Evolutionary conservation across 2,113 vertebrate genomes (phyloP).

Genomic region (Zingel zingel): DNA sequence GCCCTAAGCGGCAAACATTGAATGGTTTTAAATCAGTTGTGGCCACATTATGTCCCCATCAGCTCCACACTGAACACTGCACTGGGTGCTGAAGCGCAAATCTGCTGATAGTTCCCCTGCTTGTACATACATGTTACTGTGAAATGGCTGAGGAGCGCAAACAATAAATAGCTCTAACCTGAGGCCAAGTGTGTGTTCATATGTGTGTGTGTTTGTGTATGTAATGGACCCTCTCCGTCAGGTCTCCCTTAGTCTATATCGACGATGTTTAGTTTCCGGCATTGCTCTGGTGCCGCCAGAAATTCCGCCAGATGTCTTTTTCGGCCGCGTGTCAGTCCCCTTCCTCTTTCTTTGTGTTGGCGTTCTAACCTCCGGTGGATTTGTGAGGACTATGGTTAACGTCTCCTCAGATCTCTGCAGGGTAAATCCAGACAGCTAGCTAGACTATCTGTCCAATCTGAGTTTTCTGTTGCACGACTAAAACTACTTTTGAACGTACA

Average conservation of each 20-base stretch:
- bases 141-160: constrained; percentile 22
- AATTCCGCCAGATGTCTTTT: too few species aligned
- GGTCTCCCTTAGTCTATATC: constrained; percentile 7
- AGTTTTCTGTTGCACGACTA: too few species aligned
- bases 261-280: too few species aligned
- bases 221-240: constrained; percentile 29
- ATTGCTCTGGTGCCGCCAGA: too few species aligned
- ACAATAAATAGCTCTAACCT: constrained; percentile 43
- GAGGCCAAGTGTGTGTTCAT: constrained; percentile 12
- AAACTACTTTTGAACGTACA: too few species aligned
- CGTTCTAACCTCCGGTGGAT: too few species aligned
- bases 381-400: too few species aligned
- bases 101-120: constrained; percentile 7
- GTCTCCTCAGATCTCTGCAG: too few species aligned
- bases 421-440: too few species aligned
- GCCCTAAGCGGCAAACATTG: constrained; percentile 39
- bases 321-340: too few species aligned
- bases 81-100: not conserved
- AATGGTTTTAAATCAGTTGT: constrained; percentile 54
- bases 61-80: constrained; percentile 25
- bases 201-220: constrained; percentile 34
- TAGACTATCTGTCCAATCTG: too few species aligned
- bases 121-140: constrained; percentile 21
- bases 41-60: constrained; percentile 41
- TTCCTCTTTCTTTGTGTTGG: too few species aligned